A percentile compares a stretch with the other conserved stretches of the same genome.
Evolutionary conservation across 2,113 vertebrate genomes (phyloP).

Genomic region (Phyllostomus discolor): DNA sequence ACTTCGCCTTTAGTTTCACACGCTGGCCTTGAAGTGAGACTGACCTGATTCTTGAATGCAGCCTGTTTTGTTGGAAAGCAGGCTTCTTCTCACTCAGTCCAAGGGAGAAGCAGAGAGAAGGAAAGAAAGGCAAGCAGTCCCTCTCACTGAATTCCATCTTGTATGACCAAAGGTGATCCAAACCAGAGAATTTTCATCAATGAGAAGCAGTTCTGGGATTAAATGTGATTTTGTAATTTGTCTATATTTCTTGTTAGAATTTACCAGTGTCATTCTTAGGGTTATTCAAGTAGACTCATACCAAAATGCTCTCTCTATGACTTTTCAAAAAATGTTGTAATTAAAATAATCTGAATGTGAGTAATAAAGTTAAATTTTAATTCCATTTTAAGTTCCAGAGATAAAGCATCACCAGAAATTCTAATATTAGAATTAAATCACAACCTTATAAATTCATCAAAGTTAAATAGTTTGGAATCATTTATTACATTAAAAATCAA

Average conservation of each 20-base stretch:
- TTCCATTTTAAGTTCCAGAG: slow-evolving; percentile 13
- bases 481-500: background rate
- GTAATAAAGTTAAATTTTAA: background rate
- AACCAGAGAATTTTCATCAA: background rate
- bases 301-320: background rate
- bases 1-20: background rate
- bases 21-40: background rate
- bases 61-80: background rate
- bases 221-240: background rate
- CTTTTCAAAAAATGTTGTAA: background rate
- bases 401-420: background rate
- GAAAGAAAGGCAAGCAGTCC: background rate
- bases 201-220: background rate
- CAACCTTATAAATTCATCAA: background rate
- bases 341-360: background rate
- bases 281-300: background rate
- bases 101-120: background rate
- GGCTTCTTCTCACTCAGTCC: background rate
- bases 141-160: background rate
- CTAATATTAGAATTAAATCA: background rate
- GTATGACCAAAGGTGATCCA: background rate
- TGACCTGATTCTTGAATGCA: background rate
- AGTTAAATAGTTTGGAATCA: background rate
- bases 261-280: background rate
- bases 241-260: background rate